Conservation (phyloP, 2,113 vertebrate species). For the Callaeas wilsoni region DNA sequence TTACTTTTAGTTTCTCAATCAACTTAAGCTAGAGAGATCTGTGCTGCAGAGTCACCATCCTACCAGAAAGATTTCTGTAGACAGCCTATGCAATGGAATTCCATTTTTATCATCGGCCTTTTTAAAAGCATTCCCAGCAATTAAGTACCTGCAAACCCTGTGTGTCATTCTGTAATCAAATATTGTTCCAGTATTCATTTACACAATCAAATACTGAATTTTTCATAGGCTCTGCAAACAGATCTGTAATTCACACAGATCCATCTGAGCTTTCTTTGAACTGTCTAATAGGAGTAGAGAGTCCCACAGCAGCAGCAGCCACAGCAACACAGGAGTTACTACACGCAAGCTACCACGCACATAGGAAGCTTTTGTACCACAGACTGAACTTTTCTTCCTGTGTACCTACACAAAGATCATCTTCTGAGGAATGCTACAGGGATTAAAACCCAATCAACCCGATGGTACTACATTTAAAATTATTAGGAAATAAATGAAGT, state of each 20-base stretch:
- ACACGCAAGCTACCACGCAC: neutral
- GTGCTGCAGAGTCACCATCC: neutral
- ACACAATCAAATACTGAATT: neutral
- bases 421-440: neutral
- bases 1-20: neutral
- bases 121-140: neutral
- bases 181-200: neutral
- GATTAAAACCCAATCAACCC: neutral
- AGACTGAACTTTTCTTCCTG: neutral
- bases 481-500: neutral
- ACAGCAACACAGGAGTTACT: rapidly evolving
- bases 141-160: neutral
- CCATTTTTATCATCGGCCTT: neutral
- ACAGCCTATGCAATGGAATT: neutral
- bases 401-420: neutral
- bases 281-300: neutral
- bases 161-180: neutral
- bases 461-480: neutral
- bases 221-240: neutral
- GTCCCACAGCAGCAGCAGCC: neutral
- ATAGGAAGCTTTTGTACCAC: neutral
- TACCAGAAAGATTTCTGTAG: neutral
- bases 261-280: neutral
- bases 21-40: neutral
- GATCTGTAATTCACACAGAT: neutral